These are phyloP conservation scores for Lymantria dispar DNA, from an alignment of 2,888 invertebrate species.

Conservation along the genomic window DNA sequence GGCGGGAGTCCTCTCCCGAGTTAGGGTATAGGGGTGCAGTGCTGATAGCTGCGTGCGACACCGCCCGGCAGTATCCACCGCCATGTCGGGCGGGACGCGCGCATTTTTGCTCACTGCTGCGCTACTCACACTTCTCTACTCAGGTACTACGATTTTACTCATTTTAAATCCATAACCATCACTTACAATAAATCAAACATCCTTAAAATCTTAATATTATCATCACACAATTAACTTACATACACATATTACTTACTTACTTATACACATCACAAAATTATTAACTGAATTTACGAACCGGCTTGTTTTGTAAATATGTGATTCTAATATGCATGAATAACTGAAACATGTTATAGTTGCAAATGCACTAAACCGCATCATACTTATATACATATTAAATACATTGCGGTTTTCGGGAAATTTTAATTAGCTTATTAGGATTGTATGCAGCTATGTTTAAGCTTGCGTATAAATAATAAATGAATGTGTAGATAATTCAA, in stretches of 20 bases:
- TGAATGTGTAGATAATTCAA: no score
- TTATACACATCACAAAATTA: not conserved
- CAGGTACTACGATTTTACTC: slow-evolving; percentile 53
- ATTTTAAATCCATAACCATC: not conserved
- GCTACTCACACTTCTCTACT: slow-evolving; percentile 68
- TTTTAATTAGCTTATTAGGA: not conserved
- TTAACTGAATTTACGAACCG: not conserved
- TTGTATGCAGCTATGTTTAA: not conserved
- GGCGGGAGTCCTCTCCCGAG: slow-evolving; percentile 22
- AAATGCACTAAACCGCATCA: not conserved
- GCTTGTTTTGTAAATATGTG: slow-evolving; percentile 21
- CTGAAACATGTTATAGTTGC: not conserved
- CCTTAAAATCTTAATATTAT: not conserved
- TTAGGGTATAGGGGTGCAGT: slow-evolving; percentile 36
- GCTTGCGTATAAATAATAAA: no score
- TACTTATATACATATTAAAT: not conserved
- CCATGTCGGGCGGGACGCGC: slow-evolving; percentile 75
- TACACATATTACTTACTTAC: no score
- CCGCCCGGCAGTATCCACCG: slow-evolving; percentile 64
- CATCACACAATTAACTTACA: not conserved
- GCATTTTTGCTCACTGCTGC: slow-evolving; percentile 58
- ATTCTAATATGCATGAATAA: not conserved
- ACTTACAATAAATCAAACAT: not conserved
- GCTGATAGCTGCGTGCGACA: slow-evolving; percentile 38
- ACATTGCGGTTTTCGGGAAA: not conserved